Percentiles rank a stretch among this genome's conserved stretches.
These are phyloP conservation scores for Trochalopteron elliotii DNA, from an alignment of 2,113 vertebrate genomes.

Conservation along the genomic window DNA sequence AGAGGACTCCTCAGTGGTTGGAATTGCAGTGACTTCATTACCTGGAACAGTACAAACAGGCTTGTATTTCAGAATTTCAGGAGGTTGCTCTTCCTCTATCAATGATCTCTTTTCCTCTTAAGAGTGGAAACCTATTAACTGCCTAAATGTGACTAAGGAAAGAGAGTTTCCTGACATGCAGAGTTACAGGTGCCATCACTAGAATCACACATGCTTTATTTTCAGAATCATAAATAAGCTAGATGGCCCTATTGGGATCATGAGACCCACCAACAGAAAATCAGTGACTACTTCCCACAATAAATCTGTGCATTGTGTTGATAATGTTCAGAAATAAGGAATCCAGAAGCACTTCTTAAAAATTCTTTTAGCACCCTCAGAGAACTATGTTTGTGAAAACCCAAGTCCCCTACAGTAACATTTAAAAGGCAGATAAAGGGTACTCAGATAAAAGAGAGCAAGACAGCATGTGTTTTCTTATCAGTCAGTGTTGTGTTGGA, in stretches of 20 bases:
- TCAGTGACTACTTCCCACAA: not conserved
- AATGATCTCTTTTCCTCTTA: not conserved
- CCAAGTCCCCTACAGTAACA: not conserved
- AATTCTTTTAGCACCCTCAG: not conserved
- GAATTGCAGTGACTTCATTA: not conserved
- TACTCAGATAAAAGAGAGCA: not conserved
- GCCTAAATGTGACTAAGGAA: not conserved
- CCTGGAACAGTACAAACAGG: not conserved
- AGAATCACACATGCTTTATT: not conserved
- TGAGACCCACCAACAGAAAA: not conserved
- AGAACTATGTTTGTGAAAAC: not conserved
- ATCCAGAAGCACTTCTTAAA: not conserved
- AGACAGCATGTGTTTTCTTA: constrained; percentile 20
- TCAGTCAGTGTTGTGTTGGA: not conserved
- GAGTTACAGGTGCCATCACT: not conserved
- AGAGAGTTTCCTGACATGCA: not conserved
- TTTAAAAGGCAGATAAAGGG: constrained; percentile 30
- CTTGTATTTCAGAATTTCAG: not conserved
- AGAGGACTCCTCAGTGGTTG: not conserved
- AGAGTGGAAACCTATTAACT: not conserved
- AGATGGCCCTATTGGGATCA: not conserved
- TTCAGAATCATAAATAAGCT: not conserved
- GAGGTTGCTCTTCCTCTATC: not conserved
- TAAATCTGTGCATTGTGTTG: not conserved
- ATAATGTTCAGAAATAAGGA: not conserved